phyloP scores from a whole-genome alignment of 2,797 vertebrate genomes.

The Alcedo atthis region DNA sequence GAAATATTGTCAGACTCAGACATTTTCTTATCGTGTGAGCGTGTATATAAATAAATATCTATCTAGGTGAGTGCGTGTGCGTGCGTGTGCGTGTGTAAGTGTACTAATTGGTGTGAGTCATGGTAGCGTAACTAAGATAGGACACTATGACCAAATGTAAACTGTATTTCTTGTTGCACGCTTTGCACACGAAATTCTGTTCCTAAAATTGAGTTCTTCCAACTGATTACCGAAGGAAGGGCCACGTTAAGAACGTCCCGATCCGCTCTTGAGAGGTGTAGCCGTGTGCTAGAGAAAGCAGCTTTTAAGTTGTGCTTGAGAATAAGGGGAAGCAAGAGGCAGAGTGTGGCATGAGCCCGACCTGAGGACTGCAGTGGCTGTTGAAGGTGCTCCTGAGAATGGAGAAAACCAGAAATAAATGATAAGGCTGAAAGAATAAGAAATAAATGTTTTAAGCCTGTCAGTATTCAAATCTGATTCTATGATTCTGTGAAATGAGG shows the following conservation, averaged over 20 bases:
- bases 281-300: conserved; percentile 9
- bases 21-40: conserved; percentile 72
- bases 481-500: neutral
- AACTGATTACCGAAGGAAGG: conserved; percentile 57
- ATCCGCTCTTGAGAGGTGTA: neutral
- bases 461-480: neutral
- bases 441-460: neutral
- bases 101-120: conserved; percentile 70
- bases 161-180: conserved; percentile 77
- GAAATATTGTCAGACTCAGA: conserved; percentile 75
- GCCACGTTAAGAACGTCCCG: neutral
- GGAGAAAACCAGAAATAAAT: neutral
- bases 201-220: conserved; percentile 82
- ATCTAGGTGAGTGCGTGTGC: conserved; percentile 33
- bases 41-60: conserved; percentile 77
- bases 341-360: neutral
- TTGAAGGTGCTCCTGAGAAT: neutral
- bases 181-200: conserved; percentile 81
- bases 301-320: neutral
- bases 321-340: neutral
- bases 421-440: too few relatives aligned
- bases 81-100: conserved; percentile 19
- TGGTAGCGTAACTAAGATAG: conserved; percentile 73
- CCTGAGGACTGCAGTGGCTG: neutral
- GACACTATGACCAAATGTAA: conserved; percentile 77